Evolutionary conservation across 2,888 invertebrate species (phyloP), one percentile per base, ranked within the genome.

Genomic region (Caenorhabditis sulstoni): DNA sequence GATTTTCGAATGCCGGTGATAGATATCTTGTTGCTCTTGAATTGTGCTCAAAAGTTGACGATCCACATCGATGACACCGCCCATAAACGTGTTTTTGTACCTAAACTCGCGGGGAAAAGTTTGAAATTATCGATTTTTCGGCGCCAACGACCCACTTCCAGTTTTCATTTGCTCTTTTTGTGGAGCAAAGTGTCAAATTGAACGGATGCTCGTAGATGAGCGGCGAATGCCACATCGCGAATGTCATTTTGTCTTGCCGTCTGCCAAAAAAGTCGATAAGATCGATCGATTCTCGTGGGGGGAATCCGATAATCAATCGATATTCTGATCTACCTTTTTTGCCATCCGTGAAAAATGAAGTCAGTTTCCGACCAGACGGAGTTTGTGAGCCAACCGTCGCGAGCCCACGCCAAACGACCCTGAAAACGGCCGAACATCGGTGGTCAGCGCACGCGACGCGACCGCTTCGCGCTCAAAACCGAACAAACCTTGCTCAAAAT

Each of bases 261-360:
- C 85, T 85, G 71, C 4, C 3, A 39, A 82, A 70, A 39, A n/a
- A 52, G 14, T 50, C 52, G 7, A 12, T 9, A 0, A 20, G 3
- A 23, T 45, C 8, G 14, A 45, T 35, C 11, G 35, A 29, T 29
- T 29, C 7, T 29, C 29, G 29, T 5, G 7, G n/a, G n/a, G n/a
- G n/a, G n/a, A n/a, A n/a, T n/a, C n/a, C n/a, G n/a, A n/a, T n/a
- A n/a, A n/a, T n/a, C n/a, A n/a, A 18, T 1, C 45, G 16, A 9
- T 20, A 16, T 4, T 22, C 41, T 0, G 0, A 45, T 49, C 29
- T 23, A 82, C 84, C 59, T 79, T 58, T 73, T 65, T 64, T 85
- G 85, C 85, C 85, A 85, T n/a, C 85, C 85, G 49, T 85, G 85
- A 37, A 85, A 64, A 44, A 85, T 76, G 55, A 85, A 84, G 55